A percentile compares a stretch with the other conserved stretches of the same genome.
Conservation (phyloP, 2,797 vertebrate genomes). For the Enteromius paludinosus region DNA sequence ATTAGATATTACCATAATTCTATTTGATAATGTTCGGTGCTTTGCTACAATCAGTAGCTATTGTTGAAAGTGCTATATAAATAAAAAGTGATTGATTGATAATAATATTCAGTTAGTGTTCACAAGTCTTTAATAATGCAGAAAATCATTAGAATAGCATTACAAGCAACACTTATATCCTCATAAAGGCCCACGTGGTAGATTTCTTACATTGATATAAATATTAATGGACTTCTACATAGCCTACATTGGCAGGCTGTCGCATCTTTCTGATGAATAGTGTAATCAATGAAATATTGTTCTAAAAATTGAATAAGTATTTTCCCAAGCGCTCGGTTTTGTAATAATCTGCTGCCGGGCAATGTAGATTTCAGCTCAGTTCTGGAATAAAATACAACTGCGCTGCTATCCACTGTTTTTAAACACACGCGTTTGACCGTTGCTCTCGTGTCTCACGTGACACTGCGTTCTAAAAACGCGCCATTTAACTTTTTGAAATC, state of each 20-base stretch:
- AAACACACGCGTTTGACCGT: neutral
- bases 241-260: neutral
- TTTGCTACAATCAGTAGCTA: no score
- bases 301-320: neutral
- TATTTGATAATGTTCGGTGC: no score
- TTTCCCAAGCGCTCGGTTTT: neutral
- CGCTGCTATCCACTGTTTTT: neutral
- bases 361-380: no score
- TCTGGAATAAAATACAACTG: neutral
- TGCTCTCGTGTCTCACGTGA: neutral
- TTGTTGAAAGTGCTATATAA: no score
- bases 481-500: no score
- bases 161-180: neutral
- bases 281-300: neutral
- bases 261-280: neutral
- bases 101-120: constrained; percentile 23
- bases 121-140: neutral
- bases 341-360: neutral
- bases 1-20: no score
- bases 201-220: neutral
- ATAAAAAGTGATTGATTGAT: no score
- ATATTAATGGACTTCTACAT: neutral
- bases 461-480: neutral
- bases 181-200: neutral
- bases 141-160: neutral